Percentiles rank a stretch among this genome's conserved stretches.
phyloP scores from a whole-genome alignment of 2,797 vertebrate species.

The Epinephelus coioides region DNA sequence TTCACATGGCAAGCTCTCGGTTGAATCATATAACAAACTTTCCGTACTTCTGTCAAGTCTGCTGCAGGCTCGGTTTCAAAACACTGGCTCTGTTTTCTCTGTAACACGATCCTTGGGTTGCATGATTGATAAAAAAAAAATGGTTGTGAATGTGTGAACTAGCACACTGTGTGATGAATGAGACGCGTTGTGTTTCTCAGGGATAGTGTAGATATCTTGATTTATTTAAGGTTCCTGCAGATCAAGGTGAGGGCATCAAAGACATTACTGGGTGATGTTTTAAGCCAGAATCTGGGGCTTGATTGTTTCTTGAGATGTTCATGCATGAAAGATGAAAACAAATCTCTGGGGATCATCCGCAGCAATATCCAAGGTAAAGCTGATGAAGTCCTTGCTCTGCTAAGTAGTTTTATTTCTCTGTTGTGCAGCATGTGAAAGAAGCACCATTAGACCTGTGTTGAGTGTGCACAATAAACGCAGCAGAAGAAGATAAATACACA shows the following conservation, averaged over 20 bases:
- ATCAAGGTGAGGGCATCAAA: slow-evolving; percentile 1
- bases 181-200: not conserved
- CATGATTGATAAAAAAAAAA: slow-evolving; percentile 1
- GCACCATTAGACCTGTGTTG: not conserved
- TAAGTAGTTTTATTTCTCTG: not conserved
- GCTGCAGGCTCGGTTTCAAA: not conserved
- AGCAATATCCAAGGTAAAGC: slow-evolving; percentile 2
- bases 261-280: slow-evolving; percentile 1
- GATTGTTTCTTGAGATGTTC: not conserved
- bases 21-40: slow-evolving; percentile 14
- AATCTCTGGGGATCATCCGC: not conserved
- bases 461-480: not conserved
- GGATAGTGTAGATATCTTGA: not conserved
- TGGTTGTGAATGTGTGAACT: not conserved
- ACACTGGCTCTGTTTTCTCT: slow-evolving; percentile 10
- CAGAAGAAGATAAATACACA: not conserved
- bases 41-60: not conserved
- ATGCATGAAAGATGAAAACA: slow-evolving; percentile 15
- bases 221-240: not conserved
- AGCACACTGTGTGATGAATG: not conserved
- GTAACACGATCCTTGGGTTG: not conserved
- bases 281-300: not conserved
- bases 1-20: not conserved
- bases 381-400: not conserved
- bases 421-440: not conserved